phyloP scores from a whole-genome alignment of 1,140 invertebrate species.

The Vanessa atalanta region DNA sequence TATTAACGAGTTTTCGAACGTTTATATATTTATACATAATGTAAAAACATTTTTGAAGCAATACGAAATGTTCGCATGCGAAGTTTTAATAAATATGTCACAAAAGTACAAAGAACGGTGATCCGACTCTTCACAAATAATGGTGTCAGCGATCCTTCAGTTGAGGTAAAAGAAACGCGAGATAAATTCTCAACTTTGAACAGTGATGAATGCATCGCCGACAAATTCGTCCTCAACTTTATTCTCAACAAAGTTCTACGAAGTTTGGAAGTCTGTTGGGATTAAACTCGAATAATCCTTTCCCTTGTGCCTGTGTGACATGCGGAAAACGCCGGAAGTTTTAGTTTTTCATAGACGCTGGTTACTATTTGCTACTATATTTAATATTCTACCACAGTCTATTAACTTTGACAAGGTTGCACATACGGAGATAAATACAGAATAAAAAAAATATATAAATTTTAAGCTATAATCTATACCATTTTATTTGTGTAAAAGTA shows the following conservation, averaged over 20 bases:
- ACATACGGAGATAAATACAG: not conserved
- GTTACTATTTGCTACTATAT: too few species aligned
- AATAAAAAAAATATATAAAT: too few species aligned
- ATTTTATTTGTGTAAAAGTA: too few species aligned
- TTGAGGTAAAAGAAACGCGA: conserved; percentile 12
- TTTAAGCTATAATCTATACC: too few species aligned
- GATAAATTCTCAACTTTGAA: conserved; percentile 10
- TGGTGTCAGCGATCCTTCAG: conserved; percentile 17
- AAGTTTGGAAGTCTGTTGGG: conserved; percentile 38
- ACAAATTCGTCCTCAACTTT: conserved; percentile 41
- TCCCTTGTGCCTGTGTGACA: conserved; percentile 10
- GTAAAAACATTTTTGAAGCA: too few species aligned
- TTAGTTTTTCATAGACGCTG: conserved; percentile 3
- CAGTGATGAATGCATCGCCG: conserved; percentile 41
- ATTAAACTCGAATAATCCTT: conserved; percentile 42
- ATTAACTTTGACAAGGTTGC: not conserved
- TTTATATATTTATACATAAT: too few species aligned
- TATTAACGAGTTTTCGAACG: too few species aligned
- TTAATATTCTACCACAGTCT: too few species aligned
- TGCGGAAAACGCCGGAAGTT: not conserved
- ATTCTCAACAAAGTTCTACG: conserved; percentile 28
- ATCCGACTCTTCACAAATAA: conserved; percentile 1
- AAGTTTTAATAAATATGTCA: too few species aligned
- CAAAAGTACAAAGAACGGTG: not conserved
- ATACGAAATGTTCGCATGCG: too few species aligned